A percentile compares a stretch with the other conserved stretches of the same genome.
These are phyloP conservation scores for Aquatica leii DNA, from an alignment of 2,888 invertebrate species.

Conservation along the genomic window DNA sequence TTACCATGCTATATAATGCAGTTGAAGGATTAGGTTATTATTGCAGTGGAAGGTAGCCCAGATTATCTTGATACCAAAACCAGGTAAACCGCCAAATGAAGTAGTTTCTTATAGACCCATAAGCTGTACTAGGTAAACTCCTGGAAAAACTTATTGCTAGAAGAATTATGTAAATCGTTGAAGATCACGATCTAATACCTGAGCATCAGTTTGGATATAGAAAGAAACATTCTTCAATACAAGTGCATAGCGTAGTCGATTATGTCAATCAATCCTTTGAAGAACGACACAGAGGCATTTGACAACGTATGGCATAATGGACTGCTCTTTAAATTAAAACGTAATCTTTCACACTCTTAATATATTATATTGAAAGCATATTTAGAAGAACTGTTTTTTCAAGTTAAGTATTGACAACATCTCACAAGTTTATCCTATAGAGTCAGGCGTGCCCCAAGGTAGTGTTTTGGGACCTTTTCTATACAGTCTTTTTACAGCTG, in stretches of 20 bases:
- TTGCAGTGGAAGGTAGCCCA: constrained; percentile 2
- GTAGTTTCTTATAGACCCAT: constrained; percentile 36
- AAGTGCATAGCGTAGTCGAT: constrained; percentile 31
- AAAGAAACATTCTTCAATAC: constrained; percentile 32
- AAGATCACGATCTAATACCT: too few species aligned
- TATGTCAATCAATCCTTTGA: constrained; percentile 12
- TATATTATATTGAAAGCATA: neutral
- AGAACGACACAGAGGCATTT: neutral
- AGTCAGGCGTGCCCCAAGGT: constrained; percentile 41
- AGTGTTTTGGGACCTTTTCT: constrained; percentile 40
- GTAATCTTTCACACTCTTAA: neutral
- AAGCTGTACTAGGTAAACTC: constrained; percentile 37
- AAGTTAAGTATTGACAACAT: neutral
- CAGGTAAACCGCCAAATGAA: constrained; percentile 27
- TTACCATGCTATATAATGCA: constrained; percentile 9
- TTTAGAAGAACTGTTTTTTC: neutral
- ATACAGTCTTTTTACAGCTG: constrained; percentile 28
- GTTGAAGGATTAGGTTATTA: neutral
- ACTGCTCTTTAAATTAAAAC: neutral
- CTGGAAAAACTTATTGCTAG: constrained; percentile 38
- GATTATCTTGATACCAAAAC: constrained; percentile 30
- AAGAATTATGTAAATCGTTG: constrained; percentile 16
- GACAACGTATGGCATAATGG: neutral
- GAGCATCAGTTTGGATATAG: constrained; percentile 38
- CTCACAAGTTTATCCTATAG: constrained; percentile 22